Conservation (phyloP, 2,113 vertebrate species). For the Rhizomys pruinosus region DNA sequence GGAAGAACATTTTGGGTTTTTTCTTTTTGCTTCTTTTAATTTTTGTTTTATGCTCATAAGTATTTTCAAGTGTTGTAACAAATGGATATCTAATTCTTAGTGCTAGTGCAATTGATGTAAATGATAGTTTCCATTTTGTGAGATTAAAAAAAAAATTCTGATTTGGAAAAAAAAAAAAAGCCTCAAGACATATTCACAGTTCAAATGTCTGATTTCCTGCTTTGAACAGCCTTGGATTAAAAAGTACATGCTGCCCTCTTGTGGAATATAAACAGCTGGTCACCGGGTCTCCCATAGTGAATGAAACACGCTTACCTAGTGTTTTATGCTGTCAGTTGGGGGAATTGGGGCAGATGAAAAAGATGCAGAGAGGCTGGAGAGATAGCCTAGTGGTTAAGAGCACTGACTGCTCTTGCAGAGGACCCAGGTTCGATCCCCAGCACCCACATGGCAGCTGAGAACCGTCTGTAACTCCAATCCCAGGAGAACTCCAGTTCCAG, state of each 20-base stretch:
- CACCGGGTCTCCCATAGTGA: neutral
- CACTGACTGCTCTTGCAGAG: too few species aligned
- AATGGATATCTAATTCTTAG: slow-evolving; percentile 74
- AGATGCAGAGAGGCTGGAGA: too few species aligned
- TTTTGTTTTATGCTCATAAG: slow-evolving; percentile 70
- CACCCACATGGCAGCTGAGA: too few species aligned
- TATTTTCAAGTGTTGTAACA: slow-evolving; percentile 71
- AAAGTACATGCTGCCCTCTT: neutral
- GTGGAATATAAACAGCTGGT: neutral
- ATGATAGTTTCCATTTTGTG: too few species aligned
- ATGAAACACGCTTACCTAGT: neutral
- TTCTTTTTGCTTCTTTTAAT: too few species aligned
- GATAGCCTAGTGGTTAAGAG: too few species aligned
- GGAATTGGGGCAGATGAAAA: neutral
- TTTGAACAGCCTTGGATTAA: neutral
- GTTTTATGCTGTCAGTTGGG: neutral
- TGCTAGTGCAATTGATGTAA: slow-evolving; percentile 80
- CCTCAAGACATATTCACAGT: neutral
- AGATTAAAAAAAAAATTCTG: slow-evolving; percentile 79
- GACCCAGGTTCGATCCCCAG: too few species aligned
- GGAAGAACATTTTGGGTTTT: too few species aligned
- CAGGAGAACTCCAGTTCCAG: too few species aligned
- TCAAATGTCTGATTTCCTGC: neutral
- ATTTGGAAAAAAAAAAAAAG: too few species aligned
- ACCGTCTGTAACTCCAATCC: too few species aligned